phyloP scores from a whole-genome alignment of 1,140 invertebrate genomes.

The Vanessa atalanta region DNA sequence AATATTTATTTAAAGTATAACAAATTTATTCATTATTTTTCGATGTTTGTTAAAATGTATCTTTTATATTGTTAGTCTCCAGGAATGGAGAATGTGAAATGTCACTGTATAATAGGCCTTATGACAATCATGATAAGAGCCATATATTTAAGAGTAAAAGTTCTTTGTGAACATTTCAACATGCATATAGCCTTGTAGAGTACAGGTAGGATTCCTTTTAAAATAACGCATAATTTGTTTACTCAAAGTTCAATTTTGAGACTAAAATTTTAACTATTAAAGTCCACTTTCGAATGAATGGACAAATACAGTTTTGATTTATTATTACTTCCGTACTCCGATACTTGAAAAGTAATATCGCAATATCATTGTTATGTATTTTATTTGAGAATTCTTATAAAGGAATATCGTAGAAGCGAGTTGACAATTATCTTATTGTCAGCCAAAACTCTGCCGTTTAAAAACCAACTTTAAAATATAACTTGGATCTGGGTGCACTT shows the following conservation, averaged over 20 bases:
- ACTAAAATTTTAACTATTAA: neutral
- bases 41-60: neutral
- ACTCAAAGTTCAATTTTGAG: neutral
- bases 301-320: constrained; percentile 18
- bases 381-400: neutral
- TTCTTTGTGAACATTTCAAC: constrained; percentile 31
- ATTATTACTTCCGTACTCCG: constrained; percentile 6
- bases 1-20: no score
- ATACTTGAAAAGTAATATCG: neutral
- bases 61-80: neutral
- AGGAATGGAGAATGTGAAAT: neutral
- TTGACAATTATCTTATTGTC: no score
- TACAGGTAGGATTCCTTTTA: constrained; percentile 37
- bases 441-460: no score
- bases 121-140: neutral
- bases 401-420: neutral
- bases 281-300: constrained; percentile 2
- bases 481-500: no score
- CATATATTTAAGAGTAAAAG: constrained; percentile 24
- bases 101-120: neutral
- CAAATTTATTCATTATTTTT: neutral
- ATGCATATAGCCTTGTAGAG: constrained; percentile 29
- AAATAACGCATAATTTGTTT: constrained; percentile 18
- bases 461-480: no score
- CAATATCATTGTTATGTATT: neutral